A percentile compares a stretch with the other conserved stretches of the same genome.
These are phyloP conservation scores for Cryptoblepharus egeriae DNA, from an alignment of 2,797 vertebrate genomes.

Conservation along the genomic window DNA sequence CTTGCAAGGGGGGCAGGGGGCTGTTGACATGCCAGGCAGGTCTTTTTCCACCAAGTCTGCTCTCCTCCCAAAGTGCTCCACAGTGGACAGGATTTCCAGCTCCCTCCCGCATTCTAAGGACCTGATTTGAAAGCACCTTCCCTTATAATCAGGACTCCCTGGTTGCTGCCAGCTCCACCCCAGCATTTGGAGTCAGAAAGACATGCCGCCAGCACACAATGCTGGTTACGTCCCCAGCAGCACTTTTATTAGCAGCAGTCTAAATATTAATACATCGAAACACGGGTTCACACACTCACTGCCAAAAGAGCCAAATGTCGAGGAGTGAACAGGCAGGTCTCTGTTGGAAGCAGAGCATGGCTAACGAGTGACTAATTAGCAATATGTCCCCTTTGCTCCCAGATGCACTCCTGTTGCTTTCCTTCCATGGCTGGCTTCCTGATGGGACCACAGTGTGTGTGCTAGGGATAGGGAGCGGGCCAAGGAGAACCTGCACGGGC, in stretches of 20 bases:
- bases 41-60: too few species aligned
- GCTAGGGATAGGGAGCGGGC: too few species aligned
- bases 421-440: not conserved
- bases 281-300: too few species aligned
- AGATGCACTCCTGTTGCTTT: not conserved
- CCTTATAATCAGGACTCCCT: too few species aligned
- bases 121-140: too few species aligned
- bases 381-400: not conserved
- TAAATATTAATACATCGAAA: slow-evolving; percentile 16
- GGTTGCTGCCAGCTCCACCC: not conserved
- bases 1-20: too few species aligned
- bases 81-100: too few species aligned
- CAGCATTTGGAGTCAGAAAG: not conserved
- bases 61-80: too few species aligned
- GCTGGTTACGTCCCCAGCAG: not conserved
- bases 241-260: not conserved
- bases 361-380: slow-evolving; percentile 7
- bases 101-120: too few species aligned
- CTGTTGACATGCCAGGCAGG: too few species aligned
- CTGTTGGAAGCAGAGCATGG: not conserved
- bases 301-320: not conserved
- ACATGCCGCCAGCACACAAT: rapidly evolving
- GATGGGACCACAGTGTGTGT: not conserved
- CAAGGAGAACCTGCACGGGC: too few species aligned
- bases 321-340: not conserved